phyloP scores from a whole-genome alignment of 2,888 invertebrate species.

The Odontomyia ornata region DNA sequence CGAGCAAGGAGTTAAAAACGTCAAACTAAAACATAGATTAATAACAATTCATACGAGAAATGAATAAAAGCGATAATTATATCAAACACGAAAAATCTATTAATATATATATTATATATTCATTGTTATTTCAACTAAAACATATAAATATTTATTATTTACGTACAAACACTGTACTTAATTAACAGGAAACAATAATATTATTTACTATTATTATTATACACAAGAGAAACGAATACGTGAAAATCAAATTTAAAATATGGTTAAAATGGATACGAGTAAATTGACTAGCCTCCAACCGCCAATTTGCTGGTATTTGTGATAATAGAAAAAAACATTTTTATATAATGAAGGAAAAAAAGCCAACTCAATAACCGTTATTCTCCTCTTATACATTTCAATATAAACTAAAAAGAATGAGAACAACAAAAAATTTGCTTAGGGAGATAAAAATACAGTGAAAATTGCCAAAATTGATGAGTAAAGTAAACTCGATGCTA shows the following conservation, averaged over 20 bases:
- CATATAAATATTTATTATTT: conserved; percentile 13
- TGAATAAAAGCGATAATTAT: not conserved
- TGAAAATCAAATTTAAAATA: conserved; percentile 4
- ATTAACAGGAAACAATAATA: conserved; percentile 9
- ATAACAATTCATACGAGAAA: no score
- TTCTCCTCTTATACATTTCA: conserved; percentile 5
- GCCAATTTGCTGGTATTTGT: conserved; percentile 8
- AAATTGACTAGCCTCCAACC: conserved; percentile 27
- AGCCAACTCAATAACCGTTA: not conserved
- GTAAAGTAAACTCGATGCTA: not conserved
- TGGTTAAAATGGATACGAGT: conserved; percentile 5
- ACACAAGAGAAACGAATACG: not conserved
- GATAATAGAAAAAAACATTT: not conserved
- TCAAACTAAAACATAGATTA: not conserved
- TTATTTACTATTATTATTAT: not conserved
- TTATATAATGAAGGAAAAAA: conserved; percentile 23
- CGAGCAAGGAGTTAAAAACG: not conserved
- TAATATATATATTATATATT: conserved; percentile 17
- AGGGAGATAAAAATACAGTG: not conserved
- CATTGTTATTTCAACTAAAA: conserved; percentile 34
- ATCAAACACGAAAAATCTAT: not conserved
- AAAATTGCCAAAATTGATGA: not conserved
- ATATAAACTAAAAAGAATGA: not conserved
- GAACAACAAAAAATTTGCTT: not conserved
- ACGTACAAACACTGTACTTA: not conserved